These are phyloP conservation scores for Microplitis demolitor DNA, from an alignment of 1,140 invertebrate genomes.

Conservation along the genomic window DNA sequence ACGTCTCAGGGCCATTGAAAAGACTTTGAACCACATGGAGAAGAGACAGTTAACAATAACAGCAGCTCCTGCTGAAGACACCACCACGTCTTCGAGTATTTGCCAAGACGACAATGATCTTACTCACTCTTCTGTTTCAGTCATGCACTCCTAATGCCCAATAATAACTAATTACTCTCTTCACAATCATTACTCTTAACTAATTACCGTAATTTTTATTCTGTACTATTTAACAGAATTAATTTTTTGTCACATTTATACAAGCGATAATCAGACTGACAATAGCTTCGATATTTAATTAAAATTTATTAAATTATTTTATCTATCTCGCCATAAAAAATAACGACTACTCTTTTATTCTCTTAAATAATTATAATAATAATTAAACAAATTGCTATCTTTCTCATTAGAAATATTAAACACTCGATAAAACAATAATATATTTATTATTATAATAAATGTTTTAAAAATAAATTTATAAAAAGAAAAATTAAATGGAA, in stretches of 20 bases:
- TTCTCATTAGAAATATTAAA: neutral
- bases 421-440: neutral
- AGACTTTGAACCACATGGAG: conserved; percentile 71
- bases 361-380: neutral
- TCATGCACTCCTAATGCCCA: conserved; percentile 41
- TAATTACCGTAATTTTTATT: neutral
- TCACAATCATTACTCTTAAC: neutral
- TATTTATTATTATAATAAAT: neutral
- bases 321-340: neutral
- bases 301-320: neutral
- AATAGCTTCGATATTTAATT: conserved; percentile 9
- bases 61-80: conserved; percentile 48
- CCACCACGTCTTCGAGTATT: conserved; percentile 53
- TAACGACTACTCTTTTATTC: neutral
- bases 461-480: neutral
- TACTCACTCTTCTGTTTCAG: conserved; percentile 39
- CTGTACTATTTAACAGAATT: neutral
- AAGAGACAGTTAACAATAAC: conserved; percentile 54
- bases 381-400: neutral
- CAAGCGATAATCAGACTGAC: conserved; percentile 19
- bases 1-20: conserved; percentile 78
- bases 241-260: neutral
- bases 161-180: conserved; percentile 2
- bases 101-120: conserved; percentile 46
- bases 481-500: neutral